A percentile compares a stretch with the other conserved stretches of the same genome.
Evolutionary conservation across 1,140 invertebrate genomes (phyloP).

Genomic region (Diabrotica virgifera): DNA sequence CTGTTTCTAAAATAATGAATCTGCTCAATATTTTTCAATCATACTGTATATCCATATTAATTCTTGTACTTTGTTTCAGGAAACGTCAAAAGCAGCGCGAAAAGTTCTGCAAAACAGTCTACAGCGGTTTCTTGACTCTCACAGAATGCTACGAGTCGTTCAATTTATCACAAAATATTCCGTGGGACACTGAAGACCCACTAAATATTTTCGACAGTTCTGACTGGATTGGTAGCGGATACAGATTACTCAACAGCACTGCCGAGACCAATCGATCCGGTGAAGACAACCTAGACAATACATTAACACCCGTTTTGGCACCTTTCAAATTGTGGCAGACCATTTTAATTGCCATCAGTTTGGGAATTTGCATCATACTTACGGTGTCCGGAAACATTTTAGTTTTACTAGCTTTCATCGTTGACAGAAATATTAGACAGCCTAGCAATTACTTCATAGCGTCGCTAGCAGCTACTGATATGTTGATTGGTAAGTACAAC

Average conservation of each 20-base stretch:
- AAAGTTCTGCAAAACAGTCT: slow-evolving; percentile 63
- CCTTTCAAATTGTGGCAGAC: slow-evolving; percentile 91
- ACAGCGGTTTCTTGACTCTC: slow-evolving; percentile 57
- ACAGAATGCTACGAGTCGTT: slow-evolving; percentile 60
- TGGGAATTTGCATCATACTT: slow-evolving; percentile 85
- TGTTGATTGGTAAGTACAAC: slow-evolving; percentile 82
- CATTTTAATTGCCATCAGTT: slow-evolving; percentile 84
- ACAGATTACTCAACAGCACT: slow-evolving; percentile 21
- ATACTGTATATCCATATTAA: too few species aligned
- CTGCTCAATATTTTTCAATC: too few species aligned
- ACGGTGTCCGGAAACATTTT: slow-evolving; percentile 95
- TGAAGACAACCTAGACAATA: slow-evolving; percentile 30
- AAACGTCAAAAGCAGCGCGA: slow-evolving; percentile 63
- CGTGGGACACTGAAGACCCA: slow-evolving; percentile 30
- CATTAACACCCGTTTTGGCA: slow-evolving; percentile 63
- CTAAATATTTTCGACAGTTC: slow-evolving; percentile 36
- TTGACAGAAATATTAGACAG: slow-evolving; percentile 95
- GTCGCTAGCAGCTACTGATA: slow-evolving; percentile 95
- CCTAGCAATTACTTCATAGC: slow-evolving; percentile 99
- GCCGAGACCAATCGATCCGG: slow-evolving; percentile 36
- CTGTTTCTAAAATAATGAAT: too few species aligned
- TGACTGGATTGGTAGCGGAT: slow-evolving; percentile 25
- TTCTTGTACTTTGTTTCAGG: slow-evolving; percentile 54
- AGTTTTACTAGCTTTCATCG: slow-evolving; percentile 93
- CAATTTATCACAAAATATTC: slow-evolving; percentile 42